phyloP scores from a whole-genome alignment of 2,113 vertebrate genomes.

The Pipa parva region DNA sequence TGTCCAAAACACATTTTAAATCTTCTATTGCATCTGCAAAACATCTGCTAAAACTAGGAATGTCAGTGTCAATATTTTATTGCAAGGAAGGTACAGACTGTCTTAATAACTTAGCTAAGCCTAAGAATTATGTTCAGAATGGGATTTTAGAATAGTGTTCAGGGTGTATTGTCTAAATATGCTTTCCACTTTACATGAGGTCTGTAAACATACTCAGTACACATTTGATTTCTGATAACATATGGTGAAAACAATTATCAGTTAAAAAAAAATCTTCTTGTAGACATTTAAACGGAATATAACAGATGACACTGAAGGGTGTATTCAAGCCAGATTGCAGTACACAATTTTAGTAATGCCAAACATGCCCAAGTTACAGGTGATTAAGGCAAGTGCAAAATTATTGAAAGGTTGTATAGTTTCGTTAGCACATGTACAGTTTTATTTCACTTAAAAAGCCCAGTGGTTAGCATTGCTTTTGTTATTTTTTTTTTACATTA shows the following conservation, averaged over 20 bases:
- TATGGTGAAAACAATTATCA: constrained; percentile 46
- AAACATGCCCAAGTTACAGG: no score
- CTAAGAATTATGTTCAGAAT: constrained; percentile 43
- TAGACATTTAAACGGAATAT: constrained; percentile 1
- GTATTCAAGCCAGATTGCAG: neutral
- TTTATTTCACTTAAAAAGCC: neutral
- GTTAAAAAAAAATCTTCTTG: constrained; percentile 12
- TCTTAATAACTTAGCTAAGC: constrained; percentile 48
- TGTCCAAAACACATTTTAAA: constrained; percentile 54
- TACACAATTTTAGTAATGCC: no score
- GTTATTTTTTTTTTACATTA: neutral
- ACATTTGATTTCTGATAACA: constrained; percentile 39
- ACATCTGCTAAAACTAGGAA: constrained; percentile 57
- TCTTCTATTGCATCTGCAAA: constrained; percentile 58
- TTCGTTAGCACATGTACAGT: no score
- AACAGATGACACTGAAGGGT: constrained; percentile 5
- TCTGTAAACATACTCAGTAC: constrained; percentile 42
- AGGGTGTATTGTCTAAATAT: constrained; percentile 38
- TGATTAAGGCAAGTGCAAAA: no score
- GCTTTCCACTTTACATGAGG: constrained; percentile 42
- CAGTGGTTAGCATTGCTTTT: neutral
- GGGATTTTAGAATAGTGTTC: constrained; percentile 45
- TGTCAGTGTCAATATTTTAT: constrained; percentile 51
- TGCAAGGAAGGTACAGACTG: constrained; percentile 43
- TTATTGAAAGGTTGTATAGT: no score